Conservation (phyloP, 1,140 invertebrate genomes). For the Maniola jurtina region DNA sequence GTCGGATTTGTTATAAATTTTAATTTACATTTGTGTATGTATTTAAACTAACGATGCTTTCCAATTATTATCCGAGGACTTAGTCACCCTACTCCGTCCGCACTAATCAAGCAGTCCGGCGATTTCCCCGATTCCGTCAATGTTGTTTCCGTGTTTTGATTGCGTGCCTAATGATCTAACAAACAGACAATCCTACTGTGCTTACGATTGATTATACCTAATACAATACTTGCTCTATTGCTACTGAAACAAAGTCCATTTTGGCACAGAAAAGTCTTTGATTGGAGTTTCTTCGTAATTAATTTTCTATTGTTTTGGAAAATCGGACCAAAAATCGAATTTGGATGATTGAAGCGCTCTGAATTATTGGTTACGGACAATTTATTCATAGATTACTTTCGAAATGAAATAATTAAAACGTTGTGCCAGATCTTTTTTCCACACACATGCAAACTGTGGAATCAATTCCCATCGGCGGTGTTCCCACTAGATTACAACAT, state of each 20-base stretch:
- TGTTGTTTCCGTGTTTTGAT: slow-evolving; percentile 59
- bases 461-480: too few species aligned
- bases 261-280: not conserved
- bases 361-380: not conserved
- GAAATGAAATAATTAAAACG: not conserved
- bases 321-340: slow-evolving; percentile 7
- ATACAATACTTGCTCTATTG: not conserved
- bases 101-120: slow-evolving; percentile 57
- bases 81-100: slow-evolving; percentile 31
- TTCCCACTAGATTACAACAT: too few species aligned
- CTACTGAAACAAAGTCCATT: not conserved
- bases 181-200: slow-evolving; percentile 34
- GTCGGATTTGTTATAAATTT: too few species aligned
- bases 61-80: not conserved
- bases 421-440: too few species aligned
- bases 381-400: not conserved
- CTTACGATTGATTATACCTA: slow-evolving; percentile 2
- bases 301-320: slow-evolving; percentile 10
- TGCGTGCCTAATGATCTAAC: slow-evolving; percentile 58
- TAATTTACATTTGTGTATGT: too few species aligned
- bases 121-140: slow-evolving; percentile 59
- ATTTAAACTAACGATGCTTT: not conserved
- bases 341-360: not conserved
- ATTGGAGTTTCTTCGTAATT: slow-evolving; percentile 2
- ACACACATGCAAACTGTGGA: too few species aligned